These are phyloP conservation scores for Elgonia sp. DNA, from an alignment of 2,888 invertebrate genomes.

Conservation along the genomic window DNA sequence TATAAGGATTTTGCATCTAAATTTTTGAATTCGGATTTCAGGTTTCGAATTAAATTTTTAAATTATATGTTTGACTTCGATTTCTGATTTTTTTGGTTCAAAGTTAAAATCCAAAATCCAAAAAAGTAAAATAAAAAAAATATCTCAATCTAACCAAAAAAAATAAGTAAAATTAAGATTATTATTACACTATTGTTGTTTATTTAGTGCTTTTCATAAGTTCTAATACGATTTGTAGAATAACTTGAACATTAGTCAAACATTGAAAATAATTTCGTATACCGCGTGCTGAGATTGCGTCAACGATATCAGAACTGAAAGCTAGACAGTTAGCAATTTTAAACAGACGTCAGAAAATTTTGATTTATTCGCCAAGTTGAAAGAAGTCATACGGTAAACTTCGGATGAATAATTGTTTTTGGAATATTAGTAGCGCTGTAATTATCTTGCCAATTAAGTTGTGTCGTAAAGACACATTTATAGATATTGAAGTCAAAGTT, in stretches of 20 bases:
- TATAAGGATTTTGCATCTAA: no score
- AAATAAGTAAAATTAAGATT: no score
- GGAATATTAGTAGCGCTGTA: background rate
- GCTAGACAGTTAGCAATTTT: slow-evolving; percentile 16
- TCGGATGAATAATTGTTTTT: slow-evolving; percentile 19
- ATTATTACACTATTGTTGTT: no score
- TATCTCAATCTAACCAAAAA: no score
- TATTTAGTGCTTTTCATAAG: no score
- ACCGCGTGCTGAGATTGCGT: background rate
- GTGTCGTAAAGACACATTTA: background rate
- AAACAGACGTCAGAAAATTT: slow-evolving; percentile 17
- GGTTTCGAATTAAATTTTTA: no score
- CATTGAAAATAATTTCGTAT: background rate
- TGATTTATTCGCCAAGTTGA: slow-evolving; percentile 6
- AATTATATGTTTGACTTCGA: no score
- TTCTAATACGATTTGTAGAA: background rate
- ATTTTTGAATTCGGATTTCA: no score
- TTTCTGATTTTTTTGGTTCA: no score
- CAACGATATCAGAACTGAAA: background rate
- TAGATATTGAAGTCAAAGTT: background rate
- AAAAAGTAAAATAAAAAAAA: no score
- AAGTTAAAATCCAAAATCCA: no score
- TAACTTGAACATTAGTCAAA: background rate
- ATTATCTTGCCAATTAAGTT: background rate
- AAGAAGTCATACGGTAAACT: slow-evolving; percentile 16